Percentiles rank a stretch among this genome's conserved stretches.
Evolutionary conservation across 1,140 invertebrate species (phyloP).

Genomic region (Drosophila willistoni): DNA sequence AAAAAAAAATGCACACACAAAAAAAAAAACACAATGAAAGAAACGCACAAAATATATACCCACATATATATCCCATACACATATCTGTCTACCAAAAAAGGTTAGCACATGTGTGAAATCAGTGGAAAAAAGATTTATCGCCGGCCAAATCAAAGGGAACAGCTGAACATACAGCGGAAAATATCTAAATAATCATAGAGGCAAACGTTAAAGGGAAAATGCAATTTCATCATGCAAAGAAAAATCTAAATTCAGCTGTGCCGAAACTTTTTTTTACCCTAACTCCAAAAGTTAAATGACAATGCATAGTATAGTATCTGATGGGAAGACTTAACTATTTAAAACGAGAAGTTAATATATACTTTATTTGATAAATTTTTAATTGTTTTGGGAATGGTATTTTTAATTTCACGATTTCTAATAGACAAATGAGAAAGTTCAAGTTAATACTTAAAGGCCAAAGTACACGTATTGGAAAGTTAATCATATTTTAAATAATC

Average conservation of each 20-base stretch:
- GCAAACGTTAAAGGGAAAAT: not conserved
- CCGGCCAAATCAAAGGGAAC: slow-evolving; percentile 35
- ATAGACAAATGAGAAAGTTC: too few species aligned
- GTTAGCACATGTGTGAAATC: slow-evolving; percentile 67
- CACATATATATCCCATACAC: not conserved
- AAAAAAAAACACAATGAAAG: slow-evolving; percentile 6
- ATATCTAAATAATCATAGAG: slow-evolving; percentile 40
- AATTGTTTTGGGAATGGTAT: too few species aligned
- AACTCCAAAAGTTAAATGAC: not conserved
- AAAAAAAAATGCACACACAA: not conserved
- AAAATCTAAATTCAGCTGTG: slow-evolving; percentile 6
- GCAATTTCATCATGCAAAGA: slow-evolving; percentile 10
- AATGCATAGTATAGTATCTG: not conserved
- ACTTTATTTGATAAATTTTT: too few species aligned
- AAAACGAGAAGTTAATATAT: too few species aligned
- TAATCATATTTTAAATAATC: too few species aligned
- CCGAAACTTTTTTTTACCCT: slow-evolving; percentile 1
- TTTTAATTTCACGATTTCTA: too few species aligned
- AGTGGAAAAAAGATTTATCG: slow-evolving; percentile 58
- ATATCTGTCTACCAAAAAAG: slow-evolving; percentile 17
- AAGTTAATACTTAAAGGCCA: too few species aligned
- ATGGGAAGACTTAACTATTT: too few species aligned
- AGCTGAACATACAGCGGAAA: slow-evolving; percentile 51
- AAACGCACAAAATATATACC: not conserved
- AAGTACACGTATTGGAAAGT: too few species aligned